Base-by-base conservation (phyloP, 2,888 invertebrate genomes). In the Pediacus dermestoides region DNA sequence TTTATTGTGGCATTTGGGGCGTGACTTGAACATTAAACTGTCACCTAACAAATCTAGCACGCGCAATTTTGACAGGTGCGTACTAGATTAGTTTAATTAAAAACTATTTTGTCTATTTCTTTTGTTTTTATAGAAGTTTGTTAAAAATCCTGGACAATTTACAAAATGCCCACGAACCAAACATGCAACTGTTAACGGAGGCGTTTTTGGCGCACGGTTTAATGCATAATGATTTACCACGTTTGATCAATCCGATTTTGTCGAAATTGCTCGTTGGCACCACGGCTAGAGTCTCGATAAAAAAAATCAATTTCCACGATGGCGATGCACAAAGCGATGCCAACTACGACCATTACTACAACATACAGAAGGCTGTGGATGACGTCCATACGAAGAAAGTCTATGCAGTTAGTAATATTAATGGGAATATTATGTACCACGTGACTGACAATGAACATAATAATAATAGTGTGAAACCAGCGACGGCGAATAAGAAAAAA, bases 341-440 rank as follows among this genome's bases (percentile, higher is more conserved):
- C 11, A 48, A 51, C 3, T 48, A 51, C 8, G 58, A 61, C 30
- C 62, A 64, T 25, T 53, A 55, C 18, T n/a, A n/a, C n/a, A n/a
- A n/a, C n/a, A n/a, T n/a, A n/a, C 51, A 54, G 10, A 63, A 60
- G 39, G 62, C 59, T 39, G 46, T 57, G 14, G 64, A 65, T 22
- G 66, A 66, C 35, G 58, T 61, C 16, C 61, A 62, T 37, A 56
- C 66, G 28, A 73, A 74, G 12, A 85, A 82, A 58, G 83, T 89
- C 8, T 88, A 84, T 58, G 88, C 88, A 1, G 85, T 89, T 26
- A 88, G 88, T 57, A 86, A 82, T 27, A 84, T 86, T 15, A 85
- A 85, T 52, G 88, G 88, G 1, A 85, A 86, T 52, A 81, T 89
- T 2, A 81, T 78, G 55, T 80, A 78, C 55, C 79, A 80, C 45